Percentiles rank a stretch among this genome's conserved stretches.
Evolutionary conservation across 2,888 invertebrate species (phyloP).

Genomic region (Pomacea canaliculata): DNA sequence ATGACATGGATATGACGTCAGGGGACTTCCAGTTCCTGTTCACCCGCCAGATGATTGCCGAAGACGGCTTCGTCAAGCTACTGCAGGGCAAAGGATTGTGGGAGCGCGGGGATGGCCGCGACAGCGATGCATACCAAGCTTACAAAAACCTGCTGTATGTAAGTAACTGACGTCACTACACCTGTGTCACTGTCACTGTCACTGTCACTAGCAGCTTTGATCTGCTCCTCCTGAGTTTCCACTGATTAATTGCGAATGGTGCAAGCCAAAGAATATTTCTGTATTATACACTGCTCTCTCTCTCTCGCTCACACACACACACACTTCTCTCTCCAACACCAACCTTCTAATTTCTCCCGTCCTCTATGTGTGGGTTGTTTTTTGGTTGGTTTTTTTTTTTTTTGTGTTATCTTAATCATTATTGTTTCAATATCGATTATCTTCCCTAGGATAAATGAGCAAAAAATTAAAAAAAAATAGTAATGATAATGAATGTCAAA

Average conservation of each 20-base stretch:
- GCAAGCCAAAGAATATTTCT: not conserved
- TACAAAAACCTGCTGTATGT: conserved; percentile 60
- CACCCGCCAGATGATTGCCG: conserved; percentile 47
- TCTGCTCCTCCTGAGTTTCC: too few relatives aligned
- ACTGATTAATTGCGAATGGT: not conserved
- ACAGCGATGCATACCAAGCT: conserved; percentile 48
- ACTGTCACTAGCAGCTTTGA: too few relatives aligned
- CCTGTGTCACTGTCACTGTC: too few relatives aligned
- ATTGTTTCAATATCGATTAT: too few relatives aligned
- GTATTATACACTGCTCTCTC: too few relatives aligned
- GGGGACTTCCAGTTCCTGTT: conserved; percentile 64
- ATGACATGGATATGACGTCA: conserved; percentile 53
- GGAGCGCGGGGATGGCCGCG: conserved; percentile 44
- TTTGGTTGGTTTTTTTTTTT: too few relatives aligned
- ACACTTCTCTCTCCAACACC: too few relatives aligned
- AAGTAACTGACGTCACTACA: conserved; percentile 27
- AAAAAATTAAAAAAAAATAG: not conserved
- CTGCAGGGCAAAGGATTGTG: conserved; percentile 46
- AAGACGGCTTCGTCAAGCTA: conserved; percentile 37
- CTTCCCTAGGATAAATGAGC: not conserved
- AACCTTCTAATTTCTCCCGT: too few relatives aligned
- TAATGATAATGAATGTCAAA: not conserved
- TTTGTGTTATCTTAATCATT: too few relatives aligned
- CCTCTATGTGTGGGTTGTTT: not conserved
- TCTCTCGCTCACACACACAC: too few relatives aligned